Conservation (phyloP, 2,797 vertebrate genomes). For the Lithobates sylvaticus region DNA sequence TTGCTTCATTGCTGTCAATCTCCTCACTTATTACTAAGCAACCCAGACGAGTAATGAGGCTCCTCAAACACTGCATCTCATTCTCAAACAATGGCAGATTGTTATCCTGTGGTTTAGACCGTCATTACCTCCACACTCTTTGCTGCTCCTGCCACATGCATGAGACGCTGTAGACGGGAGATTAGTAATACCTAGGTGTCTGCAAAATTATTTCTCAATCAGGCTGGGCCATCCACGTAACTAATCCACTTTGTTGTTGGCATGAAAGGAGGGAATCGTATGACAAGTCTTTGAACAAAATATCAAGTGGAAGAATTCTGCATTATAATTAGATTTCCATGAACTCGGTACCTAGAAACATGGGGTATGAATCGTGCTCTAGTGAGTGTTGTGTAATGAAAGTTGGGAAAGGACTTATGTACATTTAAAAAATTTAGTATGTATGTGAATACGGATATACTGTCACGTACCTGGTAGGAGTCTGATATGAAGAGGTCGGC, state of each 20-base stretch:
- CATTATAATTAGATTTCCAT: slow-evolving; percentile 24
- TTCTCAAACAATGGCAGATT: slow-evolving; percentile 15
- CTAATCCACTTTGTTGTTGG: slow-evolving; percentile 24
- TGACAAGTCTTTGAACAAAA: slow-evolving; percentile 14
- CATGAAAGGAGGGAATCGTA: not conserved
- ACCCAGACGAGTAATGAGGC: slow-evolving; percentile 1
- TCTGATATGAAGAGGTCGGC: no score
- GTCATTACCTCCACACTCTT: not conserved
- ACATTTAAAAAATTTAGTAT: no score
- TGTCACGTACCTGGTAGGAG: no score
- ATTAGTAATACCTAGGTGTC: not conserved
- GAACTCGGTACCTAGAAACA: not conserved
- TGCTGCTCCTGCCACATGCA: not conserved
- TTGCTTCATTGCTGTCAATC: slow-evolving; percentile 7
- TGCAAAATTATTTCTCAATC: slow-evolving; percentile 42
- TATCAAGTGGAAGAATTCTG: slow-evolving; percentile 20
- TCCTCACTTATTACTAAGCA: not conserved
- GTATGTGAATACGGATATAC: no score
- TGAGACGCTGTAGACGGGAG: not conserved
- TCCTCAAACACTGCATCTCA: slow-evolving; percentile 1
- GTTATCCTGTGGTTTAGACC: not conserved
- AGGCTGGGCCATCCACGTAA: slow-evolving; percentile 1
- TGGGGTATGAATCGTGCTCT: not conserved
- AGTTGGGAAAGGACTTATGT: no score
- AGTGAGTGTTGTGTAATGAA: not conserved